phyloP scores from a whole-genome alignment of 2,797 vertebrate species.

The Gallinago stenura region DNA sequence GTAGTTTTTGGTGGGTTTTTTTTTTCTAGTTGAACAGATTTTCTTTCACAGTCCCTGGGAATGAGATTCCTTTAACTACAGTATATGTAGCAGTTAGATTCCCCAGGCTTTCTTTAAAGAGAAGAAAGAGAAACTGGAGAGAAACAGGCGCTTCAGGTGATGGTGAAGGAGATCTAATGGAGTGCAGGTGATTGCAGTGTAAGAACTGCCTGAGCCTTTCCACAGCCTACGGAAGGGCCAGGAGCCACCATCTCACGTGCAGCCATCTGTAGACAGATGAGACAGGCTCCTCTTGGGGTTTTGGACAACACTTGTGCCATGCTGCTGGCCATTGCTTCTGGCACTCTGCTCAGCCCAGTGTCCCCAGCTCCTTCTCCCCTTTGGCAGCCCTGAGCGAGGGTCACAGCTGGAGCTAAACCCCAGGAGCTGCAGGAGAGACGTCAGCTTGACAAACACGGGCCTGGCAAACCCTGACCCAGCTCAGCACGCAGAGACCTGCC shows the following conservation, averaged over 20 bases:
- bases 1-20: background rate
- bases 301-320: background rate
- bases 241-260: fast-evolving
- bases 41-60: background rate
- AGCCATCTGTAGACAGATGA: background rate
- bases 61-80: background rate
- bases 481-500: background rate
- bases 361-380: background rate
- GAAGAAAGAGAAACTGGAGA: background rate
- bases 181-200: fast-evolving
- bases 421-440: background rate
- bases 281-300: background rate
- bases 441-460: too few species aligned
- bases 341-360: background rate
- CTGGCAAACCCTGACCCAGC: background rate
- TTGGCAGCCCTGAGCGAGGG: background rate
- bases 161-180: background rate
- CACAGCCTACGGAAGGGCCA: fast-evolving
- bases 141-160: background rate
- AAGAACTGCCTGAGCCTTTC: background rate
- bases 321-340: background rate
- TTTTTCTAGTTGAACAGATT: background rate
- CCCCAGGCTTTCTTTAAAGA: background rate
- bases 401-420: background rate
- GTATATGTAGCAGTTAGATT: background rate